Percentiles rank a stretch among this genome's conserved stretches.
Evolutionary conservation across 2,888 invertebrate species (phyloP).

Genomic region (Beris morrisii): DNA sequence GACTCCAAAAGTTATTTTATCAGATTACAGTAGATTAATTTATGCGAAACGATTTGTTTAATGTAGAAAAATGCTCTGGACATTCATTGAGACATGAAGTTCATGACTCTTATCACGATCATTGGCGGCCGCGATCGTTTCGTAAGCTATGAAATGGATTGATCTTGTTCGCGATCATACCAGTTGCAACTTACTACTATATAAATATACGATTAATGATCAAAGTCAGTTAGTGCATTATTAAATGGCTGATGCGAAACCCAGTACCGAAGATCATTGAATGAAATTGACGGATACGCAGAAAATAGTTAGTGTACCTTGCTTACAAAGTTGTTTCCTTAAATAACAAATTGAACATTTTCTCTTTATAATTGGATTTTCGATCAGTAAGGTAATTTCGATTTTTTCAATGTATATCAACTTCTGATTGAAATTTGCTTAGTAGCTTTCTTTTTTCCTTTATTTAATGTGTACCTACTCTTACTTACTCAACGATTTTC

Average conservation of each 20-base stretch:
- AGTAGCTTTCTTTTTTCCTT: background rate
- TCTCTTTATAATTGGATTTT: conserved; percentile 8
- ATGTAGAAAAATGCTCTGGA: background rate
- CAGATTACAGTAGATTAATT: too few relatives aligned
- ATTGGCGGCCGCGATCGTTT: conserved; percentile 4
- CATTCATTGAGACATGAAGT: conserved; percentile 3
- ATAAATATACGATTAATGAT: too few relatives aligned
- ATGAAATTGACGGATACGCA: too few relatives aligned
- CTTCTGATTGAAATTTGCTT: background rate
- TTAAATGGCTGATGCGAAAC: too few relatives aligned
- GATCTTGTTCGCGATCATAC: conserved; percentile 8
- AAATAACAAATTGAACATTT: conserved; percentile 13
- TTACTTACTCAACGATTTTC: conserved; percentile 6
- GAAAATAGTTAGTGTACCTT: too few relatives aligned
- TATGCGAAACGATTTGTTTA: too few relatives aligned
- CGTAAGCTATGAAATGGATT: conserved; percentile 1
- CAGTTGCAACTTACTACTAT: too few relatives aligned
- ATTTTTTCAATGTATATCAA: background rate
- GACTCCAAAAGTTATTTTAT: too few relatives aligned
- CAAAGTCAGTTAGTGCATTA: too few relatives aligned
- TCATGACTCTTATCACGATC: background rate
- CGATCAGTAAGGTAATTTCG: conserved; percentile 9
- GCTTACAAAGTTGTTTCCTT: background rate
- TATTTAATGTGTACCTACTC: background rate
- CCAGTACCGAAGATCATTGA: too few relatives aligned